phyloP scores from a whole-genome alignment of 2,113 vertebrate genomes.

The Hemibagrus wyckioides region DNA sequence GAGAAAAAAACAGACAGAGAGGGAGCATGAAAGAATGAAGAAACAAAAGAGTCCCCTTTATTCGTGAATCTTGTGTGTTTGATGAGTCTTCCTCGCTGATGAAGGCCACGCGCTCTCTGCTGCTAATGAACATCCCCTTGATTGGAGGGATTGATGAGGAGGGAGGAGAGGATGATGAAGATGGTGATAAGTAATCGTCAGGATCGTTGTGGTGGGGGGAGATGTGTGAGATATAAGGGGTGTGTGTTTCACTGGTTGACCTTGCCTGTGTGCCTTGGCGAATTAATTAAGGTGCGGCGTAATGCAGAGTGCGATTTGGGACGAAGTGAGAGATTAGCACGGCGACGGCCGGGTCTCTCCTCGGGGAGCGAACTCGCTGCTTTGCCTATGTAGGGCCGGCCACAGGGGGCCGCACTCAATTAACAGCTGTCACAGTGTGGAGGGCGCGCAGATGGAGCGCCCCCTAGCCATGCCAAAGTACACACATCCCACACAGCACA shows the following conservation, averaged over 20 bases:
- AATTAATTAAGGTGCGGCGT: constrained; percentile 52
- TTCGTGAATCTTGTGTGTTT: constrained; percentile 57
- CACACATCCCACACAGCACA: constrained; percentile 13
- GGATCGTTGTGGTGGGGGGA: too few relatives aligned
- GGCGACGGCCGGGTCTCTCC: constrained; percentile 36
- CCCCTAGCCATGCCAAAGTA: constrained; percentile 52
- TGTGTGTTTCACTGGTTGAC: constrained; percentile 39
- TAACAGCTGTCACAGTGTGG: constrained; percentile 63
- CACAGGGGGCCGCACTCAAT: constrained; percentile 65
- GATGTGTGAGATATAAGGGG: constrained; percentile 11
- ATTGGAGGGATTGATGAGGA: constrained; percentile 26
- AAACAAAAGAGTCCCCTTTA: constrained; percentile 53
- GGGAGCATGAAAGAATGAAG: constrained; percentile 65
- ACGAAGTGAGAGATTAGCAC: constrained; percentile 49
- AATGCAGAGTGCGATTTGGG: constrained; percentile 46
- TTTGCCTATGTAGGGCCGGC: constrained; percentile 63
- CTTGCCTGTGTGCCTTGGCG: constrained; percentile 39
- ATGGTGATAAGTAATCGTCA: constrained; percentile 26
- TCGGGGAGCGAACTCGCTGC: constrained; percentile 19
- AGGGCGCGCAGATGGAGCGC: constrained; percentile 49
- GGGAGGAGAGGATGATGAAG: constrained; percentile 5
- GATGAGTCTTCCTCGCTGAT: constrained; percentile 64
- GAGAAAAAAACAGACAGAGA: constrained; percentile 57
- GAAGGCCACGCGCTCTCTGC: constrained; percentile 53
- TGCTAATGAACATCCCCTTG: constrained; percentile 67